Base-by-base conservation (phyloP, 2,888 invertebrate genomes). In the Hirtodrosophila duncani region DNA sequence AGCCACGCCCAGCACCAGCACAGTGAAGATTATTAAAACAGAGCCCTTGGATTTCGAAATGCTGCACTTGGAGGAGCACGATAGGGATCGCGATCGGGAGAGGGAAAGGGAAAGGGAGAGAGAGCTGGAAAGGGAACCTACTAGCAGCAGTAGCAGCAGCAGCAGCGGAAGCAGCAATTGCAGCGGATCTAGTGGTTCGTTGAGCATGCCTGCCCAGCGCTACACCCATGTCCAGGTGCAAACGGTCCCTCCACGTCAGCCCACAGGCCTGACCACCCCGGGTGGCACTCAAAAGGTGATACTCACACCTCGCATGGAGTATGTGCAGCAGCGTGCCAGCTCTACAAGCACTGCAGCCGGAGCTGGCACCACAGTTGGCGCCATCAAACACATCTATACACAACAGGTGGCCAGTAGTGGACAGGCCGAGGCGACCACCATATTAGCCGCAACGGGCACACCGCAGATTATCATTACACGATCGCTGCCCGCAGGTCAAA, bases 31-130 rank as follows among this genome's bases (percentile, higher is more conserved):
- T 18, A 86, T 86, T 20, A 86, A 86, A 72, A 81, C 82, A 18
- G 86, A 86, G 60, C 86, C 86, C 23, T 78, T 86, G 8, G 86
- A 86, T 53, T 82, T 80, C 38, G 86, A 85, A 56, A 79, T 84
- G 82, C 39, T 83, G 56, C 81, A 84, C 30, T 23, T 81, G 44
- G 77, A 82, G 34, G 74, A 83, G 43, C 64, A 64, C 10, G 67
- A 74, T n/a, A n/a, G n/a, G 29, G 14, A 36, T 7, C 50, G 21
- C 4, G 55, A 51, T 29, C 53, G 5, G 33, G 30, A 30, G 16
- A 51, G 53, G 14, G 33, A 18, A 24, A 5, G 17, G 10, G 30
- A 14, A 26, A 71, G 17, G 52, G 66, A 31, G 39, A 48, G 49
- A 34, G 63, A 65, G 16, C 50, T 43, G 7, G n/a, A n/a, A n/a